Percentiles rank a stretch among this genome's conserved stretches.
These are phyloP conservation scores for Tragopan temminckii DNA, from an alignment of 2,797 vertebrate species.

Conservation along the genomic window DNA sequence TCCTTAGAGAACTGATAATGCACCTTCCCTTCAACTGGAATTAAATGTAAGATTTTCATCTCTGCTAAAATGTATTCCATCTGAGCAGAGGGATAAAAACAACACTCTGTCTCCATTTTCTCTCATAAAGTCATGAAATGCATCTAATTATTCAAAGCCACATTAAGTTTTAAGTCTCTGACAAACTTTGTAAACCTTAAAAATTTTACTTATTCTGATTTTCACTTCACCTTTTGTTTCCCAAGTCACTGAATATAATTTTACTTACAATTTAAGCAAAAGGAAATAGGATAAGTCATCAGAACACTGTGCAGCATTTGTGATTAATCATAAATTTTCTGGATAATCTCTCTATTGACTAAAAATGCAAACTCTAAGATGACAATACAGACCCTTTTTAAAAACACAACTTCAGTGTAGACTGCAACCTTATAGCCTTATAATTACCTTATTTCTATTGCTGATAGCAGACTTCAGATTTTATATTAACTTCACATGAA, in stretches of 20 bases:
- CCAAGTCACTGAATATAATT: background rate
- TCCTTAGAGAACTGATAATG: background rate
- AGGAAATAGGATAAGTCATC: background rate
- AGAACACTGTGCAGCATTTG: background rate
- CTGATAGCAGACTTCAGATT: background rate
- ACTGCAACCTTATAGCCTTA: background rate
- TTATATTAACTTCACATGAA: background rate
- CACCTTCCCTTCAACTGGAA: background rate
- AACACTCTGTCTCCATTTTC: background rate
- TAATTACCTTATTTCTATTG: background rate
- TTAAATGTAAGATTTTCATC: background rate
- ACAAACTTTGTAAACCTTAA: background rate
- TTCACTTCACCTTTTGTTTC: background rate
- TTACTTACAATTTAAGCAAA: background rate
- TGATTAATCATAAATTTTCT: background rate
- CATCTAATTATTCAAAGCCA: conserved; percentile 13
- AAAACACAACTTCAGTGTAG: background rate
- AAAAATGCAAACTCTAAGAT: background rate
- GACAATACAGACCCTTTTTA: background rate
- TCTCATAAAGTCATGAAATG: background rate
- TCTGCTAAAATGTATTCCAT: background rate
- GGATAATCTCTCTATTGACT: background rate
- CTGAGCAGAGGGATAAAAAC: background rate
- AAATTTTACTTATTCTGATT: background rate
- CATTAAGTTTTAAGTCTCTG: background rate